Base-by-base conservation (phyloP, 1,140 invertebrate species). In the Drosophila leontia region DNA sequence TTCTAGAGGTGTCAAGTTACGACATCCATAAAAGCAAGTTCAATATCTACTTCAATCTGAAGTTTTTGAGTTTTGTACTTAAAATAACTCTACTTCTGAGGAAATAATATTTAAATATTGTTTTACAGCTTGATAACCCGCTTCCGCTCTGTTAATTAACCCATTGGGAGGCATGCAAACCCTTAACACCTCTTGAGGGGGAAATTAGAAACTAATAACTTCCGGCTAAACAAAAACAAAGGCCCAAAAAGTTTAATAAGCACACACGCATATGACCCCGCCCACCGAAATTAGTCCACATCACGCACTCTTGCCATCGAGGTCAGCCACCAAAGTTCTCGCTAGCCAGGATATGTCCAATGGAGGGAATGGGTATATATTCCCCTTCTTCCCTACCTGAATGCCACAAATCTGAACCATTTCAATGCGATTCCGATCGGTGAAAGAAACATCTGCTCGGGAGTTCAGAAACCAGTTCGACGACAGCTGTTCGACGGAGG, bases 181-280 rank as follows among this genome's bases (percentile, higher is more conserved):
- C 58, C 69, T 23, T 78, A 42, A 85, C 83, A 86, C 63, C 62
- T 70, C 47, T 53, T 23, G 17, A 41, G 57, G 57, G 67, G 83
- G 64, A 88, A 87, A 90, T 84, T 80, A 51, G 80, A 84, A 71
- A 80, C 71, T 87, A 88, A 87, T 84, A 87, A 87, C 65, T 84
- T 88, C 83, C 84, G 75, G 69, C 37, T 37, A 67, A 80, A 80
- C 72, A 70, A 67, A 88, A 78, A 75, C 76, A 88, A 87, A 71
- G 61, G 55, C 71, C 81, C 47, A 39, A 26, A 39, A 83, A 83
- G 77, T 77, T 88, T 77, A 88, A 88, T 83, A 80, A 51, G 68
- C 83, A 58, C 37, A 74, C 76, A 78, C 75, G 72, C 68, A 59
- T 17, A 72, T 74, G 60, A 55, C 45, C 39, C 45, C 75, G 50